A percentile compares a stretch with the other conserved stretches of the same genome.
These are phyloP conservation scores for Lysandra coridon DNA, from an alignment of 2,888 invertebrate species.

Conservation along the genomic window DNA sequence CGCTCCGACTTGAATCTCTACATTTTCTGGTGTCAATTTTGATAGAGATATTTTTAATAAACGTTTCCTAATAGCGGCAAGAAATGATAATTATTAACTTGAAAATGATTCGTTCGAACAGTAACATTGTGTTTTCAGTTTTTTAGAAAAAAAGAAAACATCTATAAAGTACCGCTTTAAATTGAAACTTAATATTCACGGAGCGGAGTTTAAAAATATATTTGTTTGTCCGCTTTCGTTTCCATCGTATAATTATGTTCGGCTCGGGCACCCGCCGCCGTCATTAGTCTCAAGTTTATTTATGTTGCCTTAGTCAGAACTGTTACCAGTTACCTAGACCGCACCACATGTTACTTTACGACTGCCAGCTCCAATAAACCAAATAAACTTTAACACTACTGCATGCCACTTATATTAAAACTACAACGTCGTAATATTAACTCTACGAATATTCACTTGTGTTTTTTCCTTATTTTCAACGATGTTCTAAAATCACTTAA, in stretches of 20 bases:
- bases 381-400: constrained; percentile 37
- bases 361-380: constrained; percentile 68
- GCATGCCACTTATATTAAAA: constrained; percentile 12
- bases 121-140: no score
- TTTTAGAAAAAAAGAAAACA: background rate
- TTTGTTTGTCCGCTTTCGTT: constrained; percentile 34
- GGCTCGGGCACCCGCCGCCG: constrained; percentile 51
- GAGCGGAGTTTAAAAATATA: constrained; percentile 33
- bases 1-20: background rate
- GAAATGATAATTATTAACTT: no score
- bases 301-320: constrained; percentile 75
- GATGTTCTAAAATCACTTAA: background rate
- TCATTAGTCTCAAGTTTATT: constrained; percentile 69
- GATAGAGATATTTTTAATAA: background rate
- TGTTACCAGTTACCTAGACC: constrained; percentile 72
- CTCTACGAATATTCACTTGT: background rate
- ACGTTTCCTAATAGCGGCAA: background rate
- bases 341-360: constrained; percentile 77
- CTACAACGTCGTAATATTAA: background rate
- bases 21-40: background rate
- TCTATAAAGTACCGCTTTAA: background rate
- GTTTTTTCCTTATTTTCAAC: background rate
- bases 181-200: constrained; percentile 26
- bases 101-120: no score
- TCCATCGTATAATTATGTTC: constrained; percentile 45